A percentile compares a stretch with the other conserved stretches of the same genome.
Conservation (phyloP, 2,797 vertebrate species). For the Sebastes ruberrimus region DNA sequence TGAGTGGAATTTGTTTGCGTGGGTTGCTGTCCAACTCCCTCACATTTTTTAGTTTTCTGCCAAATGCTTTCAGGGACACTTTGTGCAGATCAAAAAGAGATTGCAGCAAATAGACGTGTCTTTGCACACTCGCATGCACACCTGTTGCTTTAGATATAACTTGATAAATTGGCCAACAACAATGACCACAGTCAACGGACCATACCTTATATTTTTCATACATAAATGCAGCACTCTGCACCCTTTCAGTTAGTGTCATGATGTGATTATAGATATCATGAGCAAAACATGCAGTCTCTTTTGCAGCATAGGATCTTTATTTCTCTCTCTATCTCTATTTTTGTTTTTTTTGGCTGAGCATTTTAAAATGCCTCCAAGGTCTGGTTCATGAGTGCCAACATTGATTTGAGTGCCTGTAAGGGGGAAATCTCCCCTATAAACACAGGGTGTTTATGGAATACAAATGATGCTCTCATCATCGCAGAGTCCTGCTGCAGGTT, state of each 20-base stretch:
- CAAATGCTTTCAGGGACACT: constrained; percentile 39
- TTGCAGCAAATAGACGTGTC: not conserved
- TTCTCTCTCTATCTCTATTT: not conserved
- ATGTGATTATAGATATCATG: constrained; percentile 11
- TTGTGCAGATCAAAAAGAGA: constrained; percentile 20
- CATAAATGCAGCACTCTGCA: not conserved
- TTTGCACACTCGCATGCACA: not conserved
- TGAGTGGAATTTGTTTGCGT: constrained; percentile 38
- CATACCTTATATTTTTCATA: not conserved
- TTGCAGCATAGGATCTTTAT: not conserved
- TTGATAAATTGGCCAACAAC: not conserved
- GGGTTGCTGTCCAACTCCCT: constrained; percentile 33
- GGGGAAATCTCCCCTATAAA: constrained; percentile 77
- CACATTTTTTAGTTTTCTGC: constrained; percentile 25
- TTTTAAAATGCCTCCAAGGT: constrained; percentile 69
- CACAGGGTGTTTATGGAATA: constrained; percentile 78
- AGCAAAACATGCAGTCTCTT: constrained; percentile 21
- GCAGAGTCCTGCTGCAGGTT: constrained; percentile 58
- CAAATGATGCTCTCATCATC: constrained; percentile 68
- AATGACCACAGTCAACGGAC: not conserved
- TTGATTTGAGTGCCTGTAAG: constrained; percentile 74
- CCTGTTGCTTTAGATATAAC: constrained; percentile 13
- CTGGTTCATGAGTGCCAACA: constrained; percentile 73
- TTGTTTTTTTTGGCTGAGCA: constrained; percentile 28
- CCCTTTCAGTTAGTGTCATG: not conserved